A percentile compares a stretch with the other conserved stretches of the same genome.
These are phyloP conservation scores for Megalops cyprinoides DNA, from an alignment of 2,797 vertebrate species.

Conservation along the genomic window DNA sequence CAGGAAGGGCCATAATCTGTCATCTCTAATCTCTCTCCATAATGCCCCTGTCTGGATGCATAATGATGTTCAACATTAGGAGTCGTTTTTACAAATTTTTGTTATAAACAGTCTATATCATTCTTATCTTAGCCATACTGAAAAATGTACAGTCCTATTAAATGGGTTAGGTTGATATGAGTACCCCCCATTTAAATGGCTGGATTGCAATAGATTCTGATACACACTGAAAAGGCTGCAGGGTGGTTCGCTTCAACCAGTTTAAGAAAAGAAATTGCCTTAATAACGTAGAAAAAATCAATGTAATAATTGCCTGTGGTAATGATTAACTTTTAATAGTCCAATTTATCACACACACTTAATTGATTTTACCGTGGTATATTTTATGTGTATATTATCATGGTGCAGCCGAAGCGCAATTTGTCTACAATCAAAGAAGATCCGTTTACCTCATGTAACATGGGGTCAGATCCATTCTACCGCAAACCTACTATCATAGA, in stretches of 20 bases:
- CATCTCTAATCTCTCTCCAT: constrained; percentile 21
- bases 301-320: neutral
- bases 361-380: constrained; percentile 31
- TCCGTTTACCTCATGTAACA: neutral
- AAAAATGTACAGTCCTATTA: constrained; percentile 13
- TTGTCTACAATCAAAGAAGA: neutral
- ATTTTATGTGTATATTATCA: constrained; percentile 15
- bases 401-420: constrained; percentile 3
- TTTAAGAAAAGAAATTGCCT: constrained; percentile 4
- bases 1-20: constrained; percentile 40
- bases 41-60: neutral
- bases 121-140: neutral
- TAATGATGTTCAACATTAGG: neutral
- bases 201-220: neutral
- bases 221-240: constrained; percentile 1
- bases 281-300: constrained; percentile 23
- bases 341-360: constrained; percentile 21
- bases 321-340: neutral
- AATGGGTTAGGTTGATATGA: neutral
- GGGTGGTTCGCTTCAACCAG: neutral
- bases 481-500: neutral
- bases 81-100: neutral
- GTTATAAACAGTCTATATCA: neutral
- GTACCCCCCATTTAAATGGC: constrained; percentile 16
- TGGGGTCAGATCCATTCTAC: neutral